These are phyloP conservation scores for Epizoanthus fatuus DNA, from an alignment of 92 coral and sea anemone genomes.

Conservation along the genomic window DNA sequence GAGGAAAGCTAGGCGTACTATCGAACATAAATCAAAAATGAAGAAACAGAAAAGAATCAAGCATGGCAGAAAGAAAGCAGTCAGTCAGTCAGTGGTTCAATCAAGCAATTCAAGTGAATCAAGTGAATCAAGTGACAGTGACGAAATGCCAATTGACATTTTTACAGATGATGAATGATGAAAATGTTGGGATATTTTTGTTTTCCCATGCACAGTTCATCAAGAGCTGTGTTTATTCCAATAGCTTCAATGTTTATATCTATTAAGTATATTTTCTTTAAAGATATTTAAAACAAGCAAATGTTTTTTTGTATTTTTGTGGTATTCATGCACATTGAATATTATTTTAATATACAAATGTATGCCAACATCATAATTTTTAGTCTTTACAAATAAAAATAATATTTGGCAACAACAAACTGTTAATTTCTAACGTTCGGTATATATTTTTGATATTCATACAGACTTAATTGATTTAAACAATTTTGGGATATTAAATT, in stretches of 20 bases:
- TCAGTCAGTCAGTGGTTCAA: no score
- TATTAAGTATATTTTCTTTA: neutral
- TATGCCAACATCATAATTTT: constrained; percentile 1
- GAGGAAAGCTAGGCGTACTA: constrained; percentile 12
- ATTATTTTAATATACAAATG: neutral
- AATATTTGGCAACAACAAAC: no score
- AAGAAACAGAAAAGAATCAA: constrained; percentile 4
- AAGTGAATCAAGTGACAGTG: constrained; percentile 4
- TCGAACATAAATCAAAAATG: constrained; percentile 15
- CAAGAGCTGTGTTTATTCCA: no score
- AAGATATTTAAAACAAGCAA: neutral
- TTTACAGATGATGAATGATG: neutral
- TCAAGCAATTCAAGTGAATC: neutral
- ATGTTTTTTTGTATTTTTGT: neutral
- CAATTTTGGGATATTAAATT: no score
- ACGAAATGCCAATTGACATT: neutral
- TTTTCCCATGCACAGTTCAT: no score
- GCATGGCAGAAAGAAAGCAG: no score
- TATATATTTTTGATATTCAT: neutral
- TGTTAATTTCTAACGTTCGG: no score
- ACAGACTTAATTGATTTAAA: neutral
- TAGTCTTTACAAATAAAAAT: neutral
- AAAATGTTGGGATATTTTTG: neutral
- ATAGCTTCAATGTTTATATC: no score
- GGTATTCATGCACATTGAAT: neutral